phyloP scores from a whole-genome alignment of 2,113 vertebrate genomes.

The Sarotherodon lohbergeri region DNA sequence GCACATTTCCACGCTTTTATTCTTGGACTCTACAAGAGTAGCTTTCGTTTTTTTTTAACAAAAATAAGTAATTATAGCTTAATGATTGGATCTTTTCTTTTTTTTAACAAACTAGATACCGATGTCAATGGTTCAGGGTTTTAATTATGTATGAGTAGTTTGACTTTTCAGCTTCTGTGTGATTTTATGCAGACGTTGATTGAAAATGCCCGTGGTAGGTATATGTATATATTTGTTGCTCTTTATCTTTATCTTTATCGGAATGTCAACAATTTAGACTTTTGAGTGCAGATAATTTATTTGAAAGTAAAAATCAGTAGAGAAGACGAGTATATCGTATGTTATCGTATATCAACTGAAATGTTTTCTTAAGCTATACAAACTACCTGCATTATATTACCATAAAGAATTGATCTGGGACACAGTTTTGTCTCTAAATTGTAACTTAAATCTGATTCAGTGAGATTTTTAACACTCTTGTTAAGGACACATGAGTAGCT shows the following conservation, averaged over 20 bases:
- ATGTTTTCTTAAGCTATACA: neutral
- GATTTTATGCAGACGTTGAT: neutral
- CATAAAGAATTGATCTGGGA: neutral
- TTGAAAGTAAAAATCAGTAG: neutral
- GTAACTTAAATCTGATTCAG: neutral
- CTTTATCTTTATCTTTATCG: neutral
- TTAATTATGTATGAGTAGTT: neutral
- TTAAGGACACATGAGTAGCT: neutral
- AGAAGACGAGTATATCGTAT: rapidly evolving
- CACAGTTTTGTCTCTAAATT: neutral
- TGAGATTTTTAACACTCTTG: neutral
- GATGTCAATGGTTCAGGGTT: neutral
- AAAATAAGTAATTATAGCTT: neutral
- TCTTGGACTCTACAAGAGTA: neutral
- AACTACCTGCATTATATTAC: neutral
- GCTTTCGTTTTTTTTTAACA: neutral
- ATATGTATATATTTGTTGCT: neutral
- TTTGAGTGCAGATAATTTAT: neutral
- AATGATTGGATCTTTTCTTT: neutral
- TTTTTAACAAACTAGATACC: neutral
- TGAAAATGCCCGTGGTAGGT: neutral
- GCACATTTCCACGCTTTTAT: neutral
- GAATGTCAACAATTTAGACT: neutral
- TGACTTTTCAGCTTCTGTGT: neutral
- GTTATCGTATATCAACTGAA: neutral